Evolutionary conservation across 2,888 invertebrate species (phyloP).

Genomic region (Bedellia somnulentella): DNA sequence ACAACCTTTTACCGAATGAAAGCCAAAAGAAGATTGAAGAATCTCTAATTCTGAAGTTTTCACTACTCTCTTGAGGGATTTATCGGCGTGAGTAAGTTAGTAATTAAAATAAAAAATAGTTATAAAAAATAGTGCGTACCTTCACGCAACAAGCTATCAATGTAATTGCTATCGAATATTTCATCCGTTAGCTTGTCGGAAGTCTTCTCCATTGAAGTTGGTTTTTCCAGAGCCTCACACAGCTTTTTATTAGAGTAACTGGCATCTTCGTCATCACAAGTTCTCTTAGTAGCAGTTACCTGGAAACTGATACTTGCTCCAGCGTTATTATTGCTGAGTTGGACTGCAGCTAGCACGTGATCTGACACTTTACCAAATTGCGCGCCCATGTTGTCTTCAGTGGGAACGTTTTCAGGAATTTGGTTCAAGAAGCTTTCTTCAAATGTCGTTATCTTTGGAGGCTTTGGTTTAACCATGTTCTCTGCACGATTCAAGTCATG

Average conservation of each 20-base stretch:
- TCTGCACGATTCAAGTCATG: no score
- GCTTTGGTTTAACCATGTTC: neutral
- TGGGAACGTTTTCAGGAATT: neutral
- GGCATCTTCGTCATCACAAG: conserved; percentile 12
- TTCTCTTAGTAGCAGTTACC: neutral
- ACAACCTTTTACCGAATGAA: no score
- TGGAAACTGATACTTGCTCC: neutral
- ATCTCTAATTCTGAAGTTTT: no score
- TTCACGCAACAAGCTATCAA: conserved; percentile 19
- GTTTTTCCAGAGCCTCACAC: conserved; percentile 6
- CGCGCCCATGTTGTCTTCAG: neutral
- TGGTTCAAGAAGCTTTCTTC: neutral
- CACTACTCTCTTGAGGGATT: no score
- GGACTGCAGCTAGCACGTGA: conserved; percentile 1
- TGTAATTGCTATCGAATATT: conserved; percentile 7
- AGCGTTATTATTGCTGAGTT: neutral
- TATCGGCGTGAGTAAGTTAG: no score
- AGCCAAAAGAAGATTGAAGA: no score
- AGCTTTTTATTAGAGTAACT: conserved; percentile 15
- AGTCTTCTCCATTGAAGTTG: neutral
- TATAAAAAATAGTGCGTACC: conserved; percentile 15
- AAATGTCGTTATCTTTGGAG: neutral
- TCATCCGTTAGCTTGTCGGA: conserved; percentile 3
- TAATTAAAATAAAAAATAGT: conserved; percentile 2
- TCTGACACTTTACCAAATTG: conserved; percentile 1